A percentile compares a stretch with the other conserved stretches of the same genome.
Conservation (phyloP, 1,140 invertebrate genomes). For the Leptinotarsa lineolata region DNA sequence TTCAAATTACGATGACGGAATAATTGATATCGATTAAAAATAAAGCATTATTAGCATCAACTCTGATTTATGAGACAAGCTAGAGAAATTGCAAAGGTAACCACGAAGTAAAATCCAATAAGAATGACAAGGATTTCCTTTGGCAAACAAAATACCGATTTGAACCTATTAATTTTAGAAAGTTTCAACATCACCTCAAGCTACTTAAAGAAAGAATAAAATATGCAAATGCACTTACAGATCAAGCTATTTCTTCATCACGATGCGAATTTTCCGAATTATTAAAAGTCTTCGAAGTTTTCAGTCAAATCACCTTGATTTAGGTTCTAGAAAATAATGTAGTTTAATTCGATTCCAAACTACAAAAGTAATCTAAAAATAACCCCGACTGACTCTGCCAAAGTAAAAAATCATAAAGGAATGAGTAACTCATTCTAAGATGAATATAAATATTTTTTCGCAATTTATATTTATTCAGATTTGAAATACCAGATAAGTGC, state of each 20-base stretch:
- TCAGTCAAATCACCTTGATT: conserved; percentile 13
- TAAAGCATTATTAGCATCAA: too few species aligned
- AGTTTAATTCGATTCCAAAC: conserved; percentile 11
- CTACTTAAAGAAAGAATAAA: background rate
- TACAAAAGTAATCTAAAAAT: conserved; percentile 23
- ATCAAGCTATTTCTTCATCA: background rate
- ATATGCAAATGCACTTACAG: background rate
- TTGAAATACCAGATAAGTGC: conserved; percentile 5
- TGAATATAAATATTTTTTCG: background rate
- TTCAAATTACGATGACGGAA: too few species aligned
- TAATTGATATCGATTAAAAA: too few species aligned
- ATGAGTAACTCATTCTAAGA: background rate
- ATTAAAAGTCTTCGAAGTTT: background rate
- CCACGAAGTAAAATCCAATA: background rate
- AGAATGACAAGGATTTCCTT: background rate
- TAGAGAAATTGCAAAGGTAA: too few species aligned
- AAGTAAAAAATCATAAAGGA: conserved; percentile 20
- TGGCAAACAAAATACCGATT: conserved; percentile 9
- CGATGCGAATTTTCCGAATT: too few species aligned
- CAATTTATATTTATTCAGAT: background rate
- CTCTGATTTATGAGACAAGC: too few species aligned
- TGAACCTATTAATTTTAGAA: conserved; percentile 1
- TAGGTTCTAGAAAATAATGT: conserved; percentile 20
- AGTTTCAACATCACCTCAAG: background rate
- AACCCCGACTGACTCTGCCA: conserved; percentile 16